These are phyloP conservation scores for Acrobasis repandana DNA, from an alignment of 2,888 invertebrate genomes.

Conservation along the genomic window DNA sequence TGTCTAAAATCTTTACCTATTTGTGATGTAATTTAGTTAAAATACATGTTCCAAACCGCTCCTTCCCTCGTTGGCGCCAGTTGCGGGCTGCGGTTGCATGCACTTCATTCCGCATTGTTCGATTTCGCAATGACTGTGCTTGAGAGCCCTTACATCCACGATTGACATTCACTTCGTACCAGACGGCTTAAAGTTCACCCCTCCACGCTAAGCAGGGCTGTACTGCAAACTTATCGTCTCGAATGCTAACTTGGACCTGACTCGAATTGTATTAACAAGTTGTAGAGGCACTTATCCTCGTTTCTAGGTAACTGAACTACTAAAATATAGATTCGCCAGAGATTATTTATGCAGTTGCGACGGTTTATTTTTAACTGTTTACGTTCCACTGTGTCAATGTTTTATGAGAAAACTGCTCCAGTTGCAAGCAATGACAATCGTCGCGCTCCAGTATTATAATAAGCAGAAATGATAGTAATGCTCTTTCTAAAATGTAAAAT, in stretches of 20 bases:
- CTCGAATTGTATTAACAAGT: conserved; percentile 27
- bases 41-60: not conserved
- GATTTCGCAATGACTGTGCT: conserved; percentile 59
- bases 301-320: conserved; percentile 17
- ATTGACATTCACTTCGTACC: conserved; percentile 66
- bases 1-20: no score
- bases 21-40: no score
- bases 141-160: conserved; percentile 62
- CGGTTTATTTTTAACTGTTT: conserved; percentile 15
- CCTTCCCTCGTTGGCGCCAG: not conserved
- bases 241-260: conserved; percentile 29
- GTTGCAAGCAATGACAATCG: conserved; percentile 1
- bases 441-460: conserved; percentile 13
- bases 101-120: conserved; percentile 73
- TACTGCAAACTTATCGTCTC: conserved; percentile 31
- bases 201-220: conserved; percentile 43
- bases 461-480: conserved; percentile 6
- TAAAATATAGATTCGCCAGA: conserved; percentile 11
- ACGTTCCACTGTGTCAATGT: conserved; percentile 10
- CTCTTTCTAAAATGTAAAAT: not conserved
- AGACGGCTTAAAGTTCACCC: conserved; percentile 58
- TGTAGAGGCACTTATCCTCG: conserved; percentile 20
- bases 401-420: conserved; percentile 13
- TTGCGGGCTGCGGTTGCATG: conserved; percentile 49
- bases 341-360: conserved; percentile 9